These are phyloP conservation scores for Diplolepis rosae DNA, from an alignment of 2,888 invertebrate genomes.

Conservation along the genomic window DNA sequence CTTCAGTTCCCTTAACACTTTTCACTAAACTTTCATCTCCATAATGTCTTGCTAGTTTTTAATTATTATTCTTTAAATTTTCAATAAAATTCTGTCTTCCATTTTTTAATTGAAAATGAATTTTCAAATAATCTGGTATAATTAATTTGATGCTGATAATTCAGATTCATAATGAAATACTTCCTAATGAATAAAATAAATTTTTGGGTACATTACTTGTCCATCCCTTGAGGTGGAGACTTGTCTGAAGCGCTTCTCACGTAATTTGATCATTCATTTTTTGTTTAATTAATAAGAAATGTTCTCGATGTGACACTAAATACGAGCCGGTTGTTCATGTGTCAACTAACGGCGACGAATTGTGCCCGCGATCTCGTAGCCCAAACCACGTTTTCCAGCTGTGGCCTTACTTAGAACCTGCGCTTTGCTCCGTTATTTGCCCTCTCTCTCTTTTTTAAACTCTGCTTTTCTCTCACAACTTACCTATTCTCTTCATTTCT, in stretches of 20 bases:
- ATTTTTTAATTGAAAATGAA: background rate
- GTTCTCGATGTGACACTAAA: no score
- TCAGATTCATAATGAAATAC: no score
- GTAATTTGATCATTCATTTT: background rate
- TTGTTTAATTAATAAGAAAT: background rate
- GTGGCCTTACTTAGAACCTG: conserved; percentile 27
- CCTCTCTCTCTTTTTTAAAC: background rate
- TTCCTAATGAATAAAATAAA: no score
- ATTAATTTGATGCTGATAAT: no score
- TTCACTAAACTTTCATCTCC: background rate
- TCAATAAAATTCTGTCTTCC: background rate
- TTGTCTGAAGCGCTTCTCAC: background rate
- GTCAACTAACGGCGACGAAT: conserved; percentile 23
- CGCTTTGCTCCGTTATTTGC: conserved; percentile 25
- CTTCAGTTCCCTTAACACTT: background rate
- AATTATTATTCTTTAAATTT: background rate
- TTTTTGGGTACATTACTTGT: no score
- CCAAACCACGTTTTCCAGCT: conserved; percentile 26
- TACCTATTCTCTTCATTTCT: background rate
- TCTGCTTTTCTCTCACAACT: conserved; percentile 2
- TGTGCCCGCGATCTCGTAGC: conserved; percentile 22
- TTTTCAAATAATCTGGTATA: background rate
- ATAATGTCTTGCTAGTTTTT: background rate
- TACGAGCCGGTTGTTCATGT: no score
- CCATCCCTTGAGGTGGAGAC: no score